Base-by-base conservation (phyloP, 2,113 vertebrate species). In the Lagenorhynchus albirostris region DNA sequence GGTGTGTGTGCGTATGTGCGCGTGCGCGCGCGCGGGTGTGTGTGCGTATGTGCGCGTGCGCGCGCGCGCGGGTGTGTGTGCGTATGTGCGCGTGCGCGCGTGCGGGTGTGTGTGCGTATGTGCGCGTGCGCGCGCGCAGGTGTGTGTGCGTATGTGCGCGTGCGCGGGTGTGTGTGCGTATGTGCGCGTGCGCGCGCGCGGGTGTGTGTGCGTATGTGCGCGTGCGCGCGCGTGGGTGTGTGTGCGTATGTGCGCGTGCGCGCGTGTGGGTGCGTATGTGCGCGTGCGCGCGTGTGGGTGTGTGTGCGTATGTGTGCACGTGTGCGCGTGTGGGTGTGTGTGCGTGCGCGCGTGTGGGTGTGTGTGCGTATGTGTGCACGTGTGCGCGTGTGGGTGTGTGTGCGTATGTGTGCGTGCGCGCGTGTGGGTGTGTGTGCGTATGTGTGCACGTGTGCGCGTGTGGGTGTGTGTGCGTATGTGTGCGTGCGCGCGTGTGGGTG, bases 21-120 rank as follows among this genome's bases (percentile, higher is more conserved):
- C n/a, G n/a, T n/a, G n/a, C n/a, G 47, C 0, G 0, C 18, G 12
- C 36, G 7, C 44, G 31, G 23, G 6, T 21, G 55, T 62, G n/a
- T 47, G 10, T 47, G 17, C n/a, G n/a, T n/a, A n/a, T n/a, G n/a
- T n/a, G n/a, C n/a, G n/a, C n/a, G n/a, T n/a, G n/a, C n/a, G n/a
- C n/a, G 47, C 0, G 0, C 18, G 12, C 36, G 7, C 44, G 31
- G 23, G 6, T 21, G 55, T 62, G n/a, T 47, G 10, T 47, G 17
- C n/a, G n/a, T n/a, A n/a, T n/a, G n/a, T n/a, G n/a, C n/a, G n/a
- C n/a, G n/a, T n/a, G n/a, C n/a, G 47, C 0, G 0, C 18, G 12
- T 44, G 7, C 44, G 31, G 23, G 6, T 21, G 55, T 62, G n/a
- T 47, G 10, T 47, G 17, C n/a, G n/a, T n/a, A n/a, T n/a, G n/a